phyloP scores from a whole-genome alignment of 2,797 vertebrate species.

The Lycodopsis pacificus region DNA sequence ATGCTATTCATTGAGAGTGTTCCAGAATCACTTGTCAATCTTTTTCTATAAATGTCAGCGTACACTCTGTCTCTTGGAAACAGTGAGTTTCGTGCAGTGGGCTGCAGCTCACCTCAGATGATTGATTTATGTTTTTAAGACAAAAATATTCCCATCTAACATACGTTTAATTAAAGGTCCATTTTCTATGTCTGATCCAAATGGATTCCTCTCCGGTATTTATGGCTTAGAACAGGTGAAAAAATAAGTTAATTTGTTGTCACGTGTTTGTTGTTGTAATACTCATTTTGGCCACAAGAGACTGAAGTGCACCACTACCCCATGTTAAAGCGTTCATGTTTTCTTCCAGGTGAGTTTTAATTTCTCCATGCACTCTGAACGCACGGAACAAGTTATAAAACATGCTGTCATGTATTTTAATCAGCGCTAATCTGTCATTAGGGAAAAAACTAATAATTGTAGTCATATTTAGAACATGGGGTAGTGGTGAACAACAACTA shows the following conservation, averaged over 20 bases:
- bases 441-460: too few relatives aligned
- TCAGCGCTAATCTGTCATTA: neutral
- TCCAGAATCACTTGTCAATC: conserved; percentile 14
- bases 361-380: too few relatives aligned
- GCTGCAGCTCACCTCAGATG: neutral
- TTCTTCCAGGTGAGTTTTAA: too few relatives aligned
- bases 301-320: too few relatives aligned
- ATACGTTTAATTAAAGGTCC: conserved; percentile 40
- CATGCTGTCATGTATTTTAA: neutral
- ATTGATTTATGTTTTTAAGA: conserved; percentile 9
- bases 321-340: too few relatives aligned
- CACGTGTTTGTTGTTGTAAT: too few relatives aligned
- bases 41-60: neutral
- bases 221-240: neutral
- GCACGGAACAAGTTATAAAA: too few relatives aligned
- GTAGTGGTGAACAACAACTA: too few relatives aligned
- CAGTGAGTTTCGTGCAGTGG: neutral
- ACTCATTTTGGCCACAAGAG: too few relatives aligned
- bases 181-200: neutral
- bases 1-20: neutral
- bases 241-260: too few relatives aligned
- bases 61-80: conserved; percentile 17
- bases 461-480: too few relatives aligned
- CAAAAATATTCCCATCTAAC: conserved; percentile 9
- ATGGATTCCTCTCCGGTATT: neutral